Evolutionary conservation across 1,140 invertebrate genomes (phyloP).

Genomic region (Leucophenga varia): DNA sequence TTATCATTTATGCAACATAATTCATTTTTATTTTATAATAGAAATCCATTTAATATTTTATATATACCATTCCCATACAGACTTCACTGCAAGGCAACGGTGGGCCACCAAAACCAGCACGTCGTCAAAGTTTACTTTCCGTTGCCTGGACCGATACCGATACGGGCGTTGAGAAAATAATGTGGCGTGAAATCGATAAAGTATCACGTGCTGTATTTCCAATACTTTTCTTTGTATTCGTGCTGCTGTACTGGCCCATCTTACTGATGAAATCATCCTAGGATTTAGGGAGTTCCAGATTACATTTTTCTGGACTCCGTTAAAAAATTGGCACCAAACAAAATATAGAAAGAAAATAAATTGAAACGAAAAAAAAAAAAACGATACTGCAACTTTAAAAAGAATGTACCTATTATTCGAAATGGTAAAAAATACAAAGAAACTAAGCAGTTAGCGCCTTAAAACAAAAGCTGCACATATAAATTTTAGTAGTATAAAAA

Average conservation of each 20-base stretch:
- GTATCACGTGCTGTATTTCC: constrained; percentile 72
- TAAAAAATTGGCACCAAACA: constrained; percentile 30
- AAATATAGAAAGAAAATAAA: background rate
- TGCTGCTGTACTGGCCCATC: constrained; percentile 75
- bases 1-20: too few species aligned
- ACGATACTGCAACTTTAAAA: too few species aligned
- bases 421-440: too few species aligned
- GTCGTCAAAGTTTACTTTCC: constrained; percentile 49
- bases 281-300: constrained; percentile 55
- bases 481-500: too few species aligned
- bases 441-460: too few species aligned
- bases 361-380: background rate
- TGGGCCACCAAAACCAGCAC: constrained; percentile 48
- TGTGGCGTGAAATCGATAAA: constrained; percentile 70
- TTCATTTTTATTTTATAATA: too few species aligned
- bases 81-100: constrained; percentile 54
- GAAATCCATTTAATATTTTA: too few species aligned
- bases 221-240: constrained; percentile 71
- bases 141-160: constrained; percentile 65
- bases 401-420: too few species aligned
- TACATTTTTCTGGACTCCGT: constrained; percentile 51
- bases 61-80: too few species aligned
- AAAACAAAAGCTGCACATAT: too few species aligned
- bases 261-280: constrained; percentile 66
- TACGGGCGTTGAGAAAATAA: constrained; percentile 65